Conservation (phyloP, 2,888 invertebrate genomes). For the Bhutanitis thaidina region DNA sequence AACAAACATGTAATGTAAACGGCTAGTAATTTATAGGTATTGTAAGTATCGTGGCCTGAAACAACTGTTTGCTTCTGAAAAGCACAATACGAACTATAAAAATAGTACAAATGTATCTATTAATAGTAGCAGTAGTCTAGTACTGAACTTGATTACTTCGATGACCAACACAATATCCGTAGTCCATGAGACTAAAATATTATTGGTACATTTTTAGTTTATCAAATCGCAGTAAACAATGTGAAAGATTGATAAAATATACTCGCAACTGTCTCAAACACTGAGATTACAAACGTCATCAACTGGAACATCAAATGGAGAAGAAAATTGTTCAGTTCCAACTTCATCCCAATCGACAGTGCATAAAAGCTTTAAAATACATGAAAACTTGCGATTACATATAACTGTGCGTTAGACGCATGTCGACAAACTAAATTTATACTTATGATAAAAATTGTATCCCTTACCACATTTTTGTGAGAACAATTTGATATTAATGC, state of each 20-base stretch:
- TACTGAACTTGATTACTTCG: background rate
- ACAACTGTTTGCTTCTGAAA: background rate
- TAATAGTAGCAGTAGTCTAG: background rate
- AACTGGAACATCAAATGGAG: constrained; percentile 32
- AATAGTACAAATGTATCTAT: background rate
- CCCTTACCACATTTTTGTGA: constrained; percentile 43
- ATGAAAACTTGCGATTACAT: constrained; percentile 36
- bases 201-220: background rate
- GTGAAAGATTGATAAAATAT: constrained; percentile 15
- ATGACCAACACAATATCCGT: background rate
- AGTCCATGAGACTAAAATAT: background rate
- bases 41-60: constrained; percentile 3
- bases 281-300: constrained; percentile 27
- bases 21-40: background rate
- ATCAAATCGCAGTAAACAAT: constrained; percentile 17
- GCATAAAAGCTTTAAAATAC: constrained; percentile 41
- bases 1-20: background rate
- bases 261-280: constrained; percentile 22
- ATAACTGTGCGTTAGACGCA: constrained; percentile 56
- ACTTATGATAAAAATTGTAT: constrained; percentile 45
- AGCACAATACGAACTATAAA: background rate
- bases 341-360: constrained; percentile 51
- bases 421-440: constrained; percentile 25
- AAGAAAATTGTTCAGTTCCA: constrained; percentile 44
- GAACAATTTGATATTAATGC: constrained; percentile 17